phyloP scores from a whole-genome alignment of 2,113 vertebrate genomes.

The Synchiropus splendidus region DNA sequence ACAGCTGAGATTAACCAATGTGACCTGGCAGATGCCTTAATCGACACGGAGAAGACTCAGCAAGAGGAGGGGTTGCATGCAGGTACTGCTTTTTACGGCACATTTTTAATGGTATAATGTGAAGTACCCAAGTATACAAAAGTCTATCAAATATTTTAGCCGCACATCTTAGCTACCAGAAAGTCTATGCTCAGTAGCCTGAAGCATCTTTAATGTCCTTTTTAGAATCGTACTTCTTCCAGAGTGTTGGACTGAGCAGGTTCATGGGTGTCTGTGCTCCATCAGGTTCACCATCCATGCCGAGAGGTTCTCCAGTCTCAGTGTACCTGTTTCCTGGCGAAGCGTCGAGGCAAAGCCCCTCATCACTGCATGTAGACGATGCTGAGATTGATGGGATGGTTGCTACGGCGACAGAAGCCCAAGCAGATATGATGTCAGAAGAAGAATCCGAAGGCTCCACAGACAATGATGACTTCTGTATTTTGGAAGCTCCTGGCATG shows the following conservation, averaged over 20 bases:
- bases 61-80: constrained; percentile 57
- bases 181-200: too few species aligned
- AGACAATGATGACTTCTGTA: constrained; percentile 87
- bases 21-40: constrained; percentile 81
- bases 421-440: constrained; percentile 60
- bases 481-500: constrained; percentile 84
- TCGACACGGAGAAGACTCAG: constrained; percentile 74
- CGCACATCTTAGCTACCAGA: too few species aligned
- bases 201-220: too few species aligned
- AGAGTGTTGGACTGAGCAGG: too few species aligned
- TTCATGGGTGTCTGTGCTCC: too few species aligned
- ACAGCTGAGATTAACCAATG: constrained; percentile 84
- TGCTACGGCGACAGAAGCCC: constrained; percentile 55
- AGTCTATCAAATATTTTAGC: not conserved
- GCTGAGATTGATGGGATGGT: constrained; percentile 57
- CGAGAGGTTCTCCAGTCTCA: constrained; percentile 71
- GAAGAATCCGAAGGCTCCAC: constrained; percentile 69
- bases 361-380: constrained; percentile 42
- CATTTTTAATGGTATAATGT: too few species aligned
- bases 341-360: constrained; percentile 32
- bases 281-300: constrained; percentile 61
- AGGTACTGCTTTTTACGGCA: constrained; percentile 41
- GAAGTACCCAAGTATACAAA: too few species aligned
- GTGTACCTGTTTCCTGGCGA: constrained; percentile 87
- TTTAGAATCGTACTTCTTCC: too few species aligned